These are phyloP conservation scores for Lucinisca nassula DNA, from an alignment of 2,888 invertebrate genomes.

Conservation along the genomic window DNA sequence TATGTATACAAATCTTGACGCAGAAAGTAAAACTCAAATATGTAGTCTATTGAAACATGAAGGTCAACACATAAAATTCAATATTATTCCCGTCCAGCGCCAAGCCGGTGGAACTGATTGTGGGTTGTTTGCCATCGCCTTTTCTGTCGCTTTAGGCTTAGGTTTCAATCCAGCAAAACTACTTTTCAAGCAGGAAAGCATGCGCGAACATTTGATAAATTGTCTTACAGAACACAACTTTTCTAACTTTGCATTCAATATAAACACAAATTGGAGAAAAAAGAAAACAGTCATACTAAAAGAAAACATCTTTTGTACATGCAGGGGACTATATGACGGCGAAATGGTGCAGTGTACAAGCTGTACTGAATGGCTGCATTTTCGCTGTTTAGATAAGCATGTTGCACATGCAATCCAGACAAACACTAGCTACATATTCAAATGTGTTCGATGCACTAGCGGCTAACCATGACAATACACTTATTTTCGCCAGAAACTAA, in stretches of 20 bases:
- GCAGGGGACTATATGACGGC: background rate
- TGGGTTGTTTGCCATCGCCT: background rate
- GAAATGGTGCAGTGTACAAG: constrained; percentile 13
- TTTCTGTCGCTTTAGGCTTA: background rate
- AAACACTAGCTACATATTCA: too few species aligned
- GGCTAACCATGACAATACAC: too few species aligned
- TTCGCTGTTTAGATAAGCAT: too few species aligned
- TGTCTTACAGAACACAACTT: background rate
- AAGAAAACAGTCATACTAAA: background rate
- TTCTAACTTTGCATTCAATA: background rate
- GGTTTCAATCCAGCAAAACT: background rate
- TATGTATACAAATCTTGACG: background rate
- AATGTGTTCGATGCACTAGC: too few species aligned
- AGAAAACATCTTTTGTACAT: constrained; percentile 7
- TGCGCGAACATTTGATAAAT: background rate
- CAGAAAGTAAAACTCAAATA: background rate
- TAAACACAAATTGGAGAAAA: background rate
- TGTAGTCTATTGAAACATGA: background rate
- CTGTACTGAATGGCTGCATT: too few species aligned
- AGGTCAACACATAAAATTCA: background rate
- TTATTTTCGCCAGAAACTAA: too few species aligned
- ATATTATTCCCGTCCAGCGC: background rate
- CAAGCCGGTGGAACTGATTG: background rate
- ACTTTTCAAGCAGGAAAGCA: background rate
- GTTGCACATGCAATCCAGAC: too few species aligned